phyloP scores from a whole-genome alignment of 2,113 vertebrate species.

The Eidolon helvum region DNA sequence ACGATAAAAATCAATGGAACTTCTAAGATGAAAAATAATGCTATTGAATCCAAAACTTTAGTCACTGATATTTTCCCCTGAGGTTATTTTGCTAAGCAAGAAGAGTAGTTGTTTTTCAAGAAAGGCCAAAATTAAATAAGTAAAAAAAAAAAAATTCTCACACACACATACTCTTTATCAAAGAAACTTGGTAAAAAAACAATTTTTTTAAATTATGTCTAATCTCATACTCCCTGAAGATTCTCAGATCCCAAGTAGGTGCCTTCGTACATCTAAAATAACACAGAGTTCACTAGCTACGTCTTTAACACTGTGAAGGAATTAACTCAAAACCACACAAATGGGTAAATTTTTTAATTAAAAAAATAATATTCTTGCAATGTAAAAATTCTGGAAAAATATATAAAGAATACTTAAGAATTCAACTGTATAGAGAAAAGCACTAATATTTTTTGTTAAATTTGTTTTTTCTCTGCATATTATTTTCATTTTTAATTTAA shows the following conservation, averaged over 20 bases:
- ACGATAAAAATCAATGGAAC: background rate
- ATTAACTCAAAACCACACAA: background rate
- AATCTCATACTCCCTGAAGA: background rate
- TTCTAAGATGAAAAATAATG: background rate
- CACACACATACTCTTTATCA: background rate
- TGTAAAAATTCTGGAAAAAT: background rate
- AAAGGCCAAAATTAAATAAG: constrained; percentile 2
- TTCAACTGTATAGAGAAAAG: background rate
- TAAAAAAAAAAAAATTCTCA: background rate
- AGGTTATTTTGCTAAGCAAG: background rate
- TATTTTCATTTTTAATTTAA: background rate
- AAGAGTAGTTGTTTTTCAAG: background rate
- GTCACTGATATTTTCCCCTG: background rate
- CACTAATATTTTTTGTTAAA: background rate
- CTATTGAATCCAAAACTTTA: background rate
- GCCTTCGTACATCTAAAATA: background rate
- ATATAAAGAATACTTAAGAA: background rate
- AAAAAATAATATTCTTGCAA: background rate
- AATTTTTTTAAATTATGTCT: background rate
- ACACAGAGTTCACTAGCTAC: background rate
- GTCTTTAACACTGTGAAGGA: background rate
- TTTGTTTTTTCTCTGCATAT: background rate
- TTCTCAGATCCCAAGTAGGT: background rate
- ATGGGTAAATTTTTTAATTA: background rate
- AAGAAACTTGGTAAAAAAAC: background rate